Conservation (phyloP, 2,797 vertebrate species). For the Channa striata region DNA sequence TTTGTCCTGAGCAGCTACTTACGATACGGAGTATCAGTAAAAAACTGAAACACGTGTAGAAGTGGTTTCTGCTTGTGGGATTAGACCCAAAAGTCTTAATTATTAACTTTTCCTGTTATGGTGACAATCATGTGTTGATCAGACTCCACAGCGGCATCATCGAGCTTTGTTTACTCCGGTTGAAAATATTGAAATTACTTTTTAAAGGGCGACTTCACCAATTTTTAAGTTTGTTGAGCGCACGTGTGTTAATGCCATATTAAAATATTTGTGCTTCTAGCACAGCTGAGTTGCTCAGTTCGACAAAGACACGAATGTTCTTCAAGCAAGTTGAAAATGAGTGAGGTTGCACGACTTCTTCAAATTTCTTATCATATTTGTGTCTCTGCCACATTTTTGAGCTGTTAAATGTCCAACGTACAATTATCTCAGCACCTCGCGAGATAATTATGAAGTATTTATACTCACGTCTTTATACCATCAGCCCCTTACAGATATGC, state of each 20-base stretch:
- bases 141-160: neutral
- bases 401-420: slow-evolving; percentile 5
- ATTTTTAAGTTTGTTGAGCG: no score
- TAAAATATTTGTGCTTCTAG: no score
- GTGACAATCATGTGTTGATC: slow-evolving; percentile 15
- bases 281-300: no score
- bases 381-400: slow-evolving; percentile 27
- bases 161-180: no score
- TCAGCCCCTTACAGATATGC: slow-evolving; percentile 54
- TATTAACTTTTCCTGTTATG: neutral
- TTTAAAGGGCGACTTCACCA: no score
- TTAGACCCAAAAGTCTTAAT: neutral
- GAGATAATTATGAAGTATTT: slow-evolving; percentile 57
- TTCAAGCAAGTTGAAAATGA: no score
- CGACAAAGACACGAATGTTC: no score
- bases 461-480: slow-evolving; percentile 43
- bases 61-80: neutral
- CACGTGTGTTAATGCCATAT: neutral
- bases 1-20: neutral
- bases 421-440: slow-evolving; percentile 33
- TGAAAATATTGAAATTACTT: no score
- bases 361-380: slow-evolving; percentile 2
- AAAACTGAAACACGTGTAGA: neutral
- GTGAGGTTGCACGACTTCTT: neutral
- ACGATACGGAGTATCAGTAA: slow-evolving; percentile 1